phyloP scores from a whole-genome alignment of 2,113 vertebrate species.

The Etia nguti region DNA sequence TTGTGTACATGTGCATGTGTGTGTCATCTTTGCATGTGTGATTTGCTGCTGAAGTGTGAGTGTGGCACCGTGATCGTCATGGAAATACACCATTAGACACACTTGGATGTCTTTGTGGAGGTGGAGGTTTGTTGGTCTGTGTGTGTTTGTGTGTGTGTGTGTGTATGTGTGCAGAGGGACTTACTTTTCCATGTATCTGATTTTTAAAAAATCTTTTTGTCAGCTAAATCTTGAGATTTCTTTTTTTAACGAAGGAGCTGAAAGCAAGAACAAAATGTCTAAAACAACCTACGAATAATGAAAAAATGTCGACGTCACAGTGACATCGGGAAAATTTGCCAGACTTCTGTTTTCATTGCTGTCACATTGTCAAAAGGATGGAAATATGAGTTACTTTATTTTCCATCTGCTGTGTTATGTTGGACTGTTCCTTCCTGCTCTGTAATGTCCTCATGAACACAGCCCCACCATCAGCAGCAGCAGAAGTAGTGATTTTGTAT shows the following conservation, averaged over 20 bases:
- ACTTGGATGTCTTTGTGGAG: background rate
- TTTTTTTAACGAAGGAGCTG: background rate
- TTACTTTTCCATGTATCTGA: background rate
- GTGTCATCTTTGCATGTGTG: background rate
- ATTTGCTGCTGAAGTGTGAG: background rate
- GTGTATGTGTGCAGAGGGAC: accelerated
- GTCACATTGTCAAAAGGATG: background rate
- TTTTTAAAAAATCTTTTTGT: background rate
- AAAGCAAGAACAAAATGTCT: background rate
- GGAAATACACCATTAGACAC: conserved; percentile 31
- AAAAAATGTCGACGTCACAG: background rate
- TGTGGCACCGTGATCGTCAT: conserved; percentile 7
- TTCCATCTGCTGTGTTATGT: background rate
- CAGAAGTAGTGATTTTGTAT: background rate
- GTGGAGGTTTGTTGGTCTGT: background rate
- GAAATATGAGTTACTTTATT: background rate
- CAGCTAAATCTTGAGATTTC: background rate
- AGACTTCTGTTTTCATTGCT: background rate
- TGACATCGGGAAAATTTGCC: background rate
- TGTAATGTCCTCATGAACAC: background rate
- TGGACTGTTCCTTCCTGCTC: background rate
- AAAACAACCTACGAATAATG: background rate
- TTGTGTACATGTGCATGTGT: background rate
- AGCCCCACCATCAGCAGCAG: background rate
- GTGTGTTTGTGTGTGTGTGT: background rate